Percentiles rank a stretch among this genome's conserved stretches.
These are phyloP conservation scores for Premnoplex brunnescens DNA, from an alignment of 2,797 vertebrate species.

Conservation along the genomic window DNA sequence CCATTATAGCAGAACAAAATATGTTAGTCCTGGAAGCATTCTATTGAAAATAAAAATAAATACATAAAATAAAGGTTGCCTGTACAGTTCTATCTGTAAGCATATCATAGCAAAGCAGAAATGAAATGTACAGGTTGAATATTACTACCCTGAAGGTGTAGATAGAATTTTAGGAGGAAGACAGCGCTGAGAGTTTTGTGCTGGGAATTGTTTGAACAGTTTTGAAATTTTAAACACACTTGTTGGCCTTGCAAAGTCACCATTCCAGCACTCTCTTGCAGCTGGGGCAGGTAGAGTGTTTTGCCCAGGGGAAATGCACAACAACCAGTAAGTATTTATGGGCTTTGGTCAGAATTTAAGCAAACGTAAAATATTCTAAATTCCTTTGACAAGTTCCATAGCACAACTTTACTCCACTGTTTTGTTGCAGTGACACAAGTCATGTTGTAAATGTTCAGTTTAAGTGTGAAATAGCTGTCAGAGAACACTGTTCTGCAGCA, in stretches of 20 bases:
- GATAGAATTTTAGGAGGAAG: neutral
- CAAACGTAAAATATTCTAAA: neutral
- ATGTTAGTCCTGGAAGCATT: neutral
- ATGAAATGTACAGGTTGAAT: neutral
- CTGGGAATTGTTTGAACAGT: neutral
- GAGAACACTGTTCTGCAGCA: neutral
- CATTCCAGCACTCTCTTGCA: neutral
- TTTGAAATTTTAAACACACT: neutral
- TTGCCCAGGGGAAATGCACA: neutral
- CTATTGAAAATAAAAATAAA: neutral
- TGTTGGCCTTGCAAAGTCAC: neutral
- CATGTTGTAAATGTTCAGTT: accelerated
- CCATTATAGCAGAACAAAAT: neutral
- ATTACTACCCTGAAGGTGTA: neutral
- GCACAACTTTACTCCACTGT: neutral
- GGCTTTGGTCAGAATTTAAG: neutral
- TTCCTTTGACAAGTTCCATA: neutral
- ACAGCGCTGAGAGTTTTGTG: neutral
- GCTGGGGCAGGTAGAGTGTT: neutral
- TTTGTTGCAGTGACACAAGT: neutral
- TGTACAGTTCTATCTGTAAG: neutral
- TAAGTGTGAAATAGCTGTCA: neutral
- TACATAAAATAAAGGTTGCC: neutral
- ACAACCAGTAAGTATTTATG: neutral
- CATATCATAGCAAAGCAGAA: neutral